phyloP scores from a whole-genome alignment of 2,113 vertebrate genomes.

The Isurus oxyrinchus region DNA sequence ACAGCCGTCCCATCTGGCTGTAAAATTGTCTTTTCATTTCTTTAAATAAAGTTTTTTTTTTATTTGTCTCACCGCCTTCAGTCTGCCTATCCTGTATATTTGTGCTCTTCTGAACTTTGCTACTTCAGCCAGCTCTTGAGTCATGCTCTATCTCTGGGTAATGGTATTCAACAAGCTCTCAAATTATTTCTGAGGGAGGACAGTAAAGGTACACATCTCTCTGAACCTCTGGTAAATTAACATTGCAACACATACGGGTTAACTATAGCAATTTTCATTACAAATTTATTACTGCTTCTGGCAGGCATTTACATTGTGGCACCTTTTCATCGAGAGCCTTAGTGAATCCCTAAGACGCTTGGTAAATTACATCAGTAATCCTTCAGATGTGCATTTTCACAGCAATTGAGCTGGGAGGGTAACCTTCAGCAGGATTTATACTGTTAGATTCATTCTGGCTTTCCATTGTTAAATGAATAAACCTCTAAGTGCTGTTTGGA shows the following conservation, averaged over 20 bases:
- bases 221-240: not conserved
- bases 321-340: not conserved
- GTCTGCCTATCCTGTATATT: not conserved
- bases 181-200: not conserved
- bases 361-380: not conserved
- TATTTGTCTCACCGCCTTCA: not conserved
- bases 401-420: not conserved
- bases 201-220: not conserved
- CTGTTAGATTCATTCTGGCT: not conserved
- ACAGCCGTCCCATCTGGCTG: not conserved
- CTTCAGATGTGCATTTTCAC: not conserved
- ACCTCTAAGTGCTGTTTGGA: not conserved
- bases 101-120: not conserved
- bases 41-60: not conserved
- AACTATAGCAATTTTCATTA: not conserved
- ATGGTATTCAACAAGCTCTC: not conserved
- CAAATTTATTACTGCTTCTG: not conserved
- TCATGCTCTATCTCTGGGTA: not conserved
- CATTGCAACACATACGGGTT: not conserved
- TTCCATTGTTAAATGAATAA: not conserved
- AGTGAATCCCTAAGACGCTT: not conserved
- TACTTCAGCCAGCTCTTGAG: not conserved
- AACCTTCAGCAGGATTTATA: not conserved
- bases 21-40: not conserved
- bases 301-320: not conserved